Conservation (phyloP, 2,888 invertebrate species). For the Laspeyria flexula region DNA sequence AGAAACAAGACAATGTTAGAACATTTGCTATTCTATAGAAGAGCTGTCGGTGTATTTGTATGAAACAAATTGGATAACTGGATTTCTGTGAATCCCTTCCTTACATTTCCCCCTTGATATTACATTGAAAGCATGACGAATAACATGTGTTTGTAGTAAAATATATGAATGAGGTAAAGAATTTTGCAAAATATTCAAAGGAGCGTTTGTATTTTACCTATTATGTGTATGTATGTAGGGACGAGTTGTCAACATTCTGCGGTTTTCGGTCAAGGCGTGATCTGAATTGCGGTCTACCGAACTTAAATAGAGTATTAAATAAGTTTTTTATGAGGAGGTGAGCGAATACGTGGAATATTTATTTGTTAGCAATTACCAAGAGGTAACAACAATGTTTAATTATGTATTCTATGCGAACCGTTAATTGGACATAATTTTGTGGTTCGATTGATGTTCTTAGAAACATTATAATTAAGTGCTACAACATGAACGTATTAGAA, state of each 20-base stretch:
- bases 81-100: conserved; percentile 4
- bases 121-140: conserved; percentile 8
- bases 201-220: conserved; percentile 25
- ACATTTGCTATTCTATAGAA: background rate
- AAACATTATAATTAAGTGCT: background rate
- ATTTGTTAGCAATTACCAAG: conserved; percentile 15
- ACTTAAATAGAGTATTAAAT: conserved; percentile 46
- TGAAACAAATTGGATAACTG: conserved; percentile 2
- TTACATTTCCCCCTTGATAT: conserved; percentile 1
- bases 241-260: conserved; percentile 43
- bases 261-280: conserved; percentile 50
- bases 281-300: conserved; percentile 47
- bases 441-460: conserved; percentile 1
- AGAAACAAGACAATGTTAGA: background rate
- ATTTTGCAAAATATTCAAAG: conserved; percentile 10
- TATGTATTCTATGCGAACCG: background rate
- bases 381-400: conserved; percentile 8
- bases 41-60: background rate
- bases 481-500: background rate
- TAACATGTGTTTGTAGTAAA: conserved; percentile 1
- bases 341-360: conserved; percentile 24
- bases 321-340: conserved; percentile 25
- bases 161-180: conserved; percentile 12
- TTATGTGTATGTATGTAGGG: conserved; percentile 13
- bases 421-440: background rate